phyloP scores from a whole-genome alignment of 2,888 invertebrate genomes.

The Sesia apiformis region DNA sequence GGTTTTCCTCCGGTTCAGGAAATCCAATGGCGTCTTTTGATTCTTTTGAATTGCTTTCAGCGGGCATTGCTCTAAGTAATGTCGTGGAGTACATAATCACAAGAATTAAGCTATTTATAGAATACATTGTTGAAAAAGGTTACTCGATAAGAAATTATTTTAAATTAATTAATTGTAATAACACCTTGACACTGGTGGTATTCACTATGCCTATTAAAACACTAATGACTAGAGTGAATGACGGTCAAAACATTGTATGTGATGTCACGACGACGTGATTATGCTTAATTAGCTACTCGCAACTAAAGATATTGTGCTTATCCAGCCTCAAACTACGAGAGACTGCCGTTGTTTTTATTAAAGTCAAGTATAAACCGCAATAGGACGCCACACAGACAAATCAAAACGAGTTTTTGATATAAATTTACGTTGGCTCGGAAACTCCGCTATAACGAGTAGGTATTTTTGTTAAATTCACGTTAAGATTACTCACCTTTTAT shows the following conservation, averaged over 20 bases:
- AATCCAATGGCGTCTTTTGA: constrained; percentile 42
- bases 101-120: constrained; percentile 1
- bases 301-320: not conserved
- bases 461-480: too few relatives aligned
- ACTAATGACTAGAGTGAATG: not conserved
- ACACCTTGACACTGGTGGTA: too few relatives aligned
- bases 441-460: too few relatives aligned
- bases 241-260: not conserved
- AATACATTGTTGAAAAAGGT: not conserved
- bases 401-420: constrained; percentile 42
- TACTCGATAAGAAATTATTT: not conserved
- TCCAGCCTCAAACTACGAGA: not conserved
- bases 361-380: not conserved
- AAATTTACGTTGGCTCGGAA: constrained; percentile 3
- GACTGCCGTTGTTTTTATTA: not conserved
- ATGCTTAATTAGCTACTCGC: not conserved
- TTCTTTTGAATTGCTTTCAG: constrained; percentile 12
- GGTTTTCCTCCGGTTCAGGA: constrained; percentile 55
- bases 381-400: constrained; percentile 8
- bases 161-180: too few relatives aligned
- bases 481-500: too few relatives aligned
- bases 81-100: constrained; percentile 16
- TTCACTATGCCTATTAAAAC: too few relatives aligned
- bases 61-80: constrained; percentile 14
- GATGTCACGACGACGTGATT: not conserved